phyloP scores from a whole-genome alignment of 2,888 invertebrate species.

The Ephialtes manifestator region DNA sequence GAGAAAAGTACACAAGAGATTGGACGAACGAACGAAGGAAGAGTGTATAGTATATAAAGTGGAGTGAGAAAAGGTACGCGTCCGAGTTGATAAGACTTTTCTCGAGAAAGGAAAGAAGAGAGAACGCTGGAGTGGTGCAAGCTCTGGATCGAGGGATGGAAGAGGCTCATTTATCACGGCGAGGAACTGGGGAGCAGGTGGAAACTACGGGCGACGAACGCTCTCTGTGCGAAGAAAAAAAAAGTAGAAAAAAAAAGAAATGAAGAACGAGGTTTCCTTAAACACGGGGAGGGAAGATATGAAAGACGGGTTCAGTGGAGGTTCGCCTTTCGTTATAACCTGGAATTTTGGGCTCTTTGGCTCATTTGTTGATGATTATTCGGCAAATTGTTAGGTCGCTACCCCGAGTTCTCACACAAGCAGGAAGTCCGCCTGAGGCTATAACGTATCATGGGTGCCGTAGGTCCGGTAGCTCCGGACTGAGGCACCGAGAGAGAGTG shows the following conservation, averaged over 20 bases:
- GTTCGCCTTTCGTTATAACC: constrained; percentile 40
- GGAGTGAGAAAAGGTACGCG: constrained; percentile 66
- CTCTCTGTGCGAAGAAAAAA: constrained; percentile 9
- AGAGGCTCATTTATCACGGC: constrained; percentile 82
- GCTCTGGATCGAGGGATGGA: constrained; percentile 72
- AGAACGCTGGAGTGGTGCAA: constrained; percentile 28
- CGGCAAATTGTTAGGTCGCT: constrained; percentile 33
- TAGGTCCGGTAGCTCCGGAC: constrained; percentile 70
- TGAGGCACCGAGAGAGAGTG: constrained; percentile 65
- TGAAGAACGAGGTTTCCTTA: constrained; percentile 37
- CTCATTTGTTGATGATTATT: constrained; percentile 53
- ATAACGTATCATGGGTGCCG: constrained; percentile 75
- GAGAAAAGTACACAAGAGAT: constrained; percentile 30
- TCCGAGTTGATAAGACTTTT: constrained; percentile 81
- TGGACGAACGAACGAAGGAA: constrained; percentile 32
- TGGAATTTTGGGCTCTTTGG: constrained; percentile 50
- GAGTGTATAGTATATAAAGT: constrained; percentile 36
- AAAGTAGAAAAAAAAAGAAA: background rate
- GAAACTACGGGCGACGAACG: constrained; percentile 62
- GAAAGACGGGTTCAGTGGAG: constrained; percentile 28
- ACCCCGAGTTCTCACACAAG: constrained; percentile 32
- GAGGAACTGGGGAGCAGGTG: constrained; percentile 78
- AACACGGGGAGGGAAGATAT: constrained; percentile 39
- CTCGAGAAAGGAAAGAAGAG: constrained; percentile 68
- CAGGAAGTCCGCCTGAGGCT: constrained; percentile 76